These are phyloP conservation scores for Laspeyria flexula DNA, from an alignment of 2,888 invertebrate species.

Conservation along the genomic window DNA sequence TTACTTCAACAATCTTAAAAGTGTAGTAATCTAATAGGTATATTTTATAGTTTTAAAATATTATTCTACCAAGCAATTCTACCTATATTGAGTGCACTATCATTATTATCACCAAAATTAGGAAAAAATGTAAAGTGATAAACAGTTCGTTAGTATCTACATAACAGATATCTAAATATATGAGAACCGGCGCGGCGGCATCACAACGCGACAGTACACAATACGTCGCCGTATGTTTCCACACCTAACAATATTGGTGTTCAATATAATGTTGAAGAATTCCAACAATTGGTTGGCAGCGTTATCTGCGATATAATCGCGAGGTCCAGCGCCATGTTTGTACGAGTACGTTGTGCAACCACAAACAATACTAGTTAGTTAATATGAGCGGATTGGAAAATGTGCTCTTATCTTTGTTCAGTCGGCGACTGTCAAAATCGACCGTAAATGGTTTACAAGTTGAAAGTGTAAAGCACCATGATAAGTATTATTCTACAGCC, in stretches of 20 bases:
- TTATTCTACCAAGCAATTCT: no score
- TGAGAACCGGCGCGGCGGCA: no score
- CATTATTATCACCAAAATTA: no score
- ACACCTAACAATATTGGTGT: conserved; percentile 5
- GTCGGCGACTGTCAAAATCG: not conserved
- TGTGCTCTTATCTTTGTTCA: conserved; percentile 3
- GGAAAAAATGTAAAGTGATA: no score
- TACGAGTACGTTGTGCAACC: conserved; percentile 19
- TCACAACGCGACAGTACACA: not conserved
- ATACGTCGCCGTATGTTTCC: conserved; percentile 9
- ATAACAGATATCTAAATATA: no score
- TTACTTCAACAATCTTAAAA: no score
- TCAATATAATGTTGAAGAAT: conserved; percentile 25
- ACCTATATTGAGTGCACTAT: no score
- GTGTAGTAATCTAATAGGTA: no score
- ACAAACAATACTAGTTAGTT: conserved; percentile 11
- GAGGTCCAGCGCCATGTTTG: conserved; percentile 3
- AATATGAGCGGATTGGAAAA: conserved; percentile 10
- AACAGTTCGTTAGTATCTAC: no score
- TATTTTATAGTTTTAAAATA: no score
- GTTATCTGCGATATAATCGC: conserved; percentile 22
- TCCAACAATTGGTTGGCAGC: conserved; percentile 13
- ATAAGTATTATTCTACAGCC: not conserved
- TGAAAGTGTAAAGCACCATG: not conserved
- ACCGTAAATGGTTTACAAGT: not conserved